Percentiles rank a stretch among this genome's conserved stretches.
These are phyloP conservation scores for Eupithecia insigniata DNA, from an alignment of 2,888 invertebrate species.

Conservation along the genomic window DNA sequence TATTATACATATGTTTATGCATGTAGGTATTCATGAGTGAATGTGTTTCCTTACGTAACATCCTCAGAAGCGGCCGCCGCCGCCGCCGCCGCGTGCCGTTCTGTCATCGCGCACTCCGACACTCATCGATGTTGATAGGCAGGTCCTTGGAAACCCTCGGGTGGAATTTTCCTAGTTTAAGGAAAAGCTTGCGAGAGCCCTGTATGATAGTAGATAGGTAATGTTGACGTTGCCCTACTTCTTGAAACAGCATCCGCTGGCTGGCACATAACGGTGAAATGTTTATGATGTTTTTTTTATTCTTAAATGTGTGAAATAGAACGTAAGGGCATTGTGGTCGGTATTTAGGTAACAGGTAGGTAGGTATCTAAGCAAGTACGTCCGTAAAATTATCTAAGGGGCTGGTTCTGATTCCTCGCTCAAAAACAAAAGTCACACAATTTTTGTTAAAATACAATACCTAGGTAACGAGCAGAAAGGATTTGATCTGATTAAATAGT, in stretches of 20 bases:
- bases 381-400: background rate
- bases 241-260: background rate
- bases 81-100: too few relatives aligned
- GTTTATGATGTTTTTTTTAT: background rate
- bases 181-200: constrained; percentile 7
- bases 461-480: background rate
- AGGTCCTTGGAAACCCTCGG: constrained; percentile 15
- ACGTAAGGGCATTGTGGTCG: background rate
- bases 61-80: background rate
- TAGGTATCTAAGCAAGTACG: too few relatives aligned
- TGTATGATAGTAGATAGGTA: background rate
- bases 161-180: constrained; percentile 7
- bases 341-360: background rate
- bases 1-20: too few relatives aligned
- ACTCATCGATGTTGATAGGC: constrained; percentile 6
- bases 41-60: background rate
- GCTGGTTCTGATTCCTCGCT: background rate
- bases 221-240: constrained; percentile 26
- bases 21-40: too few relatives aligned
- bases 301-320: background rate
- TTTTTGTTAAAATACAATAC: background rate
- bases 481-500: background rate
- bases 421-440: background rate
- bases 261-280: background rate
- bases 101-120: background rate